phyloP scores from a whole-genome alignment of 2,113 vertebrate genomes.

The Callocephalon fimbriatum region DNA sequence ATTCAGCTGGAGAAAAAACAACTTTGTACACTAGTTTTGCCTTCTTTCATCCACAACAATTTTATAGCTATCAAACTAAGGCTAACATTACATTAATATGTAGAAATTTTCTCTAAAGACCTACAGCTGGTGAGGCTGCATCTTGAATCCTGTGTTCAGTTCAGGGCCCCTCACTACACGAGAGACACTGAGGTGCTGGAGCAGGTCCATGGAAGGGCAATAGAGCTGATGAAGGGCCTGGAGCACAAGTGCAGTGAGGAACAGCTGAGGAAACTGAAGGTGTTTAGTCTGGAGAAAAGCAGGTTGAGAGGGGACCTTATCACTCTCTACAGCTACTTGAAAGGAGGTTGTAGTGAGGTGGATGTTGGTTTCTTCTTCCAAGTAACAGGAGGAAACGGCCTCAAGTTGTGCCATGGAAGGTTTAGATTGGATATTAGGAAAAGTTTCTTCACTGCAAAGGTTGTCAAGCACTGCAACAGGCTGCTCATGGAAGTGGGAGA shows the following conservation, averaged over 20 bases:
- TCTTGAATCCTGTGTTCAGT: not conserved
- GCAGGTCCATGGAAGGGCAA: fast-evolving
- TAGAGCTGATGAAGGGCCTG: fast-evolving
- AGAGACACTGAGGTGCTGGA: not conserved
- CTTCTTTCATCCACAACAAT: not conserved
- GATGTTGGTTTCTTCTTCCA: fast-evolving
- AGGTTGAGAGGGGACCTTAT: too few relatives aligned
- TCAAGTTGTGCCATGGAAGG: not conserved
- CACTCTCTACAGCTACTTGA: not conserved
- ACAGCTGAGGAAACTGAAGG: fast-evolving
- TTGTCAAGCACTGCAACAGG: not conserved
- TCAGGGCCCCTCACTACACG: not conserved
- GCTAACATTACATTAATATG: not conserved
- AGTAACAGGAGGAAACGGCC: not conserved
- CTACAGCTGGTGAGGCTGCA: not conserved
- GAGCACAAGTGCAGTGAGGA: not conserved
- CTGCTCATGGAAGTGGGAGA: not conserved
- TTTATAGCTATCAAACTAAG: not conserved
- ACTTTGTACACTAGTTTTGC: not conserved
- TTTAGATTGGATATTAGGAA: not conserved
- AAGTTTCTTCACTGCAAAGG: not conserved
- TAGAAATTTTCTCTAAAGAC: not conserved
- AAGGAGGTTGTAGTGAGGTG: fast-evolving
- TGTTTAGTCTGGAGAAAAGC: not conserved
- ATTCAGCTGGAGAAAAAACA: not conserved